Base-by-base conservation (phyloP, 2,888 invertebrate species). In the Drosophila quasianomalipes region DNA sequence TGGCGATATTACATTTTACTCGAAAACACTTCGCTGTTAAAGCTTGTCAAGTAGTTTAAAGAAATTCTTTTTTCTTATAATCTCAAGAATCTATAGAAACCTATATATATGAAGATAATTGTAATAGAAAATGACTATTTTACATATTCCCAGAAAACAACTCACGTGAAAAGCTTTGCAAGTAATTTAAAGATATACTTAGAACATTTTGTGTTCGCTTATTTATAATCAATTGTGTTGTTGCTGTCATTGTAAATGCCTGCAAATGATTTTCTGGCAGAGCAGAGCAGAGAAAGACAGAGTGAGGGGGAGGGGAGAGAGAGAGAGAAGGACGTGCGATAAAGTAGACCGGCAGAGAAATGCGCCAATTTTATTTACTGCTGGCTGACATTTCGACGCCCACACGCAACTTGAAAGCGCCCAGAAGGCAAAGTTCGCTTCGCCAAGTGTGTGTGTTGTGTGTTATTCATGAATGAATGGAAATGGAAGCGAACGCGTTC, bases 311-410 rank as follows among this genome's bases (percentile, higher is more conserved):
- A 12, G 12, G 1, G 33, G 4, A 0, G 35, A 47, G 22, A 7
- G 22, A 47, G 22, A 22, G 14, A 47, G 22, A 26, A 26, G 52
- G 31, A 59, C 67, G 60, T 31, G 58, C 49, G 58, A 71, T 61
- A 30, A 30, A 57, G 61, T 41, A 47, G 64, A 70, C 49, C 55
- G 55, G 52, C 70, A 58, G 61, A 71, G 33, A 70, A 81, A 77
- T 72, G 72, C 70, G 80, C 57, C 76, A 82, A 80, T 83, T 80
- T 80, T 88, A 83, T 85, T 83, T 85, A 88, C 88, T 76, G 85
- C 78, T 85, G 80, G 80, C 80, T 85, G 89, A 76, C 82, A 83
- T 71, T 76, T 83, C 58, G 70, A 83, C 83, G 82, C 88, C 83
- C 82, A 69, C 74, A 60, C 63, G 62, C 70, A 58, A 74, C 71